Evolutionary conservation across 92 coral and sea anemone species (phyloP), one percentile per base, ranked within the genome.

Genomic region (Diadumene lineata): DNA sequence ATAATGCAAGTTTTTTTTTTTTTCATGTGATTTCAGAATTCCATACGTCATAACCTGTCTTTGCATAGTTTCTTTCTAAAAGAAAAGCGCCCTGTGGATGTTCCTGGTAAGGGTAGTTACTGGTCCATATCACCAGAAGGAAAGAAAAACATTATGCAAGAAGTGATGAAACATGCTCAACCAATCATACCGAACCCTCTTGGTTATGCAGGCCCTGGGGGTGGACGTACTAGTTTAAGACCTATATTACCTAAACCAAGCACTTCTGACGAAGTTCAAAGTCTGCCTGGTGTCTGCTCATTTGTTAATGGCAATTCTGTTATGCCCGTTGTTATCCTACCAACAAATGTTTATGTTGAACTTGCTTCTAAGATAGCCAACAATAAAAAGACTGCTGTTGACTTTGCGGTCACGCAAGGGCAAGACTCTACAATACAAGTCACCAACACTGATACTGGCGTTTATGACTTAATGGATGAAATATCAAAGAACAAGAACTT

Each of bases 41-140:
- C 99, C 50, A 96, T 96, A 31, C 85, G 99, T 0, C 99, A 96
- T 84, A 96, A 96, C 77, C 79, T 96, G 66, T 96, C 99, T 21
- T 92, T 96, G 43, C 97, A 96, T 80, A 92, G 94, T 55, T 96
- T 89, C 56, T 96, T 96, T 76, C 82, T 96, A 24, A 96, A 96
- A 70, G 97, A 93, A 48, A 84, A 89, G 68, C 73, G 99, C 30
- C 91, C 99, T 11, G 66, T 87, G 29, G 85, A 77, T 23, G 93
- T 89, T 9, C 97, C 92, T 76, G 99, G 99, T 13, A 96, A 96
- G 68, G 99, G 99, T 13, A 96, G 90, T 74, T 96, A 78, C 81
- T 96, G 99, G 99, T 87, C 92, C 8, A 87, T 96, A 24, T 96
- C 99, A 19, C 88, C 99, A 0, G 99, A 96, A 70, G 99, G 99